These are phyloP conservation scores for Vicugna pacos DNA, from an alignment of 2,113 vertebrate genomes.

Conservation along the genomic window DNA sequence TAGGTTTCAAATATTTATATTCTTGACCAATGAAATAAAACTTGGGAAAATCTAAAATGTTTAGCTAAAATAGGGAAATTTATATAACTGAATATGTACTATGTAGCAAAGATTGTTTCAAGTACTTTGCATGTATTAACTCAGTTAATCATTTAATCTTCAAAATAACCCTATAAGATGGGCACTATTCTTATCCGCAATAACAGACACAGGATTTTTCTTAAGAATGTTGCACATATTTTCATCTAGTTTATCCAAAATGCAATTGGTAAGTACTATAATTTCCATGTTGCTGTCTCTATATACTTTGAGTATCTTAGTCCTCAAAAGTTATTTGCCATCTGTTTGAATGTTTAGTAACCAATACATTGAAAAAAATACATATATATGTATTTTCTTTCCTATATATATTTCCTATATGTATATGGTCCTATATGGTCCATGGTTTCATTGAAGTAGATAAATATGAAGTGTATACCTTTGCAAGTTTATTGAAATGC, in stretches of 20 bases:
- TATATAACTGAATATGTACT: background rate
- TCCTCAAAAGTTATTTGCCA: background rate
- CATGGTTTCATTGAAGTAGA: background rate
- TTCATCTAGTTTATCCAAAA: background rate
- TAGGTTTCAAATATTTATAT: slow-evolving; percentile 21
- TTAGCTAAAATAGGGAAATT: background rate
- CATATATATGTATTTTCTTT: background rate
- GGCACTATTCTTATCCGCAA: background rate
- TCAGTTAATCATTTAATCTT: background rate
- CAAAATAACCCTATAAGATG: background rate
- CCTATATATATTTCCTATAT: too few relatives aligned
- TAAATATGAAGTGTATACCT: background rate
- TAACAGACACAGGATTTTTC: background rate
- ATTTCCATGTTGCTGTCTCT: background rate
- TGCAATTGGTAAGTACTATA: background rate
- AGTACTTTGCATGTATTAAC: background rate
- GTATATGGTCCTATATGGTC: background rate
- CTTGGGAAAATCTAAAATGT: slow-evolving; percentile 6
- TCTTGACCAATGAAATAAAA: background rate
- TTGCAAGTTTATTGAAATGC: background rate
- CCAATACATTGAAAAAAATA: background rate
- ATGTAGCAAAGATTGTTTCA: background rate
- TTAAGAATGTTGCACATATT: background rate
- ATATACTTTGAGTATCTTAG: background rate
- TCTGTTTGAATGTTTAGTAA: slow-evolving; percentile 22